Evolutionary conservation across 2,888 invertebrate species (phyloP), one percentile per base, ranked within the genome.

Genomic region (Acronicta leporina): DNA sequence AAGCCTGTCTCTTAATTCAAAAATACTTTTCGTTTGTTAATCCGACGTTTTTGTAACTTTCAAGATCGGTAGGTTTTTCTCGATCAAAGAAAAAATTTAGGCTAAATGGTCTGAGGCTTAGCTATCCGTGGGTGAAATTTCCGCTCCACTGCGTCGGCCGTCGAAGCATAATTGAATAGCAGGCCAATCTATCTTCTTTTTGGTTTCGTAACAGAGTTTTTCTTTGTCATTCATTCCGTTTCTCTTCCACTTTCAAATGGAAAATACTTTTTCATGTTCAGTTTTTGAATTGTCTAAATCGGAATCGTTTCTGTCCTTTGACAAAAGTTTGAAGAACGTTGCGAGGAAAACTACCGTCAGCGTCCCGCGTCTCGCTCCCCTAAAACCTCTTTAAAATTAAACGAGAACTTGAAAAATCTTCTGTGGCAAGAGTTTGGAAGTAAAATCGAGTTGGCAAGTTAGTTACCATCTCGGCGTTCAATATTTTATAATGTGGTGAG

Each of bases 401-500:
- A 74, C 60, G 55, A 66, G 55, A 57, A 67, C 47, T 75, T 64
- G 58, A 64, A 75, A 74, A 66, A 71, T 68, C 63, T 55, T 59
- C 62, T 71, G 69, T 62, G 55, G 40, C 44, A 0, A 40, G 73
- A 77, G 55, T 77, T 71, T 57, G 44, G 35, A 77, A 76, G 63
- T 72, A 41, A 67, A 67, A 63, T 75, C 62, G 62, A 76, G 75
- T 77, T 77, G 47, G 57, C 61, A 63, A 70, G 64, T 68, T 67
- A 53, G 65, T 76, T 67, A 76, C 62, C n/a, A 65, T 70, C 51
- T 69, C 68, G 51, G 35, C 61, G 74, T 72, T 75, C 74, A 70
- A 78, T 72, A 70, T 70, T 82, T 75, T 77, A 73, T 72, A 71
- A 73, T 65, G 77, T 72, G 77, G 72, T 69, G 73, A 73, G 64